phyloP scores from a whole-genome alignment of 2,888 invertebrate genomes.

The Drosophila testacea region DNA sequence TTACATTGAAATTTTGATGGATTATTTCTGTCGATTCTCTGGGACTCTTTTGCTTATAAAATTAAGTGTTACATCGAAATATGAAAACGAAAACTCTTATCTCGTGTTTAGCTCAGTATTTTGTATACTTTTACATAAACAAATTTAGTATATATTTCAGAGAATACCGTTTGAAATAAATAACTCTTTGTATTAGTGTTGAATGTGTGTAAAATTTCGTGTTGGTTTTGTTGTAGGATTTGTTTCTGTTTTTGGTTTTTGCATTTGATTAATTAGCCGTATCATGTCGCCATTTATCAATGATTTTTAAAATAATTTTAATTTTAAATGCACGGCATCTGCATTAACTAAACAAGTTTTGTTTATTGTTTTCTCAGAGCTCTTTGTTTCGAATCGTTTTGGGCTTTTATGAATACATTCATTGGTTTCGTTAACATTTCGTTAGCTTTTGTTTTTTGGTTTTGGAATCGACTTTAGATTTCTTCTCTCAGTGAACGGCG shows the following conservation, averaged over 20 bases:
- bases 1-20: too few species aligned
- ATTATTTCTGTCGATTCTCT: not conserved
- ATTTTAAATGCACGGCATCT: conserved; percentile 62
- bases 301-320: conserved; percentile 65
- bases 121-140: conserved; percentile 9
- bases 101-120: not conserved
- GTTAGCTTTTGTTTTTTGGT: conserved; percentile 42
- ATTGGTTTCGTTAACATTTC: conserved; percentile 43
- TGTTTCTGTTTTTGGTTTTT: conserved; percentile 43
- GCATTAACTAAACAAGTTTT: conserved; percentile 71
- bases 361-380: conserved; percentile 48
- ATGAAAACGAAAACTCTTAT: conserved; percentile 17
- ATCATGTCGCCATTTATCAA: conserved; percentile 72
- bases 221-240: conserved; percentile 18
- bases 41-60: not conserved
- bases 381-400: conserved; percentile 45
- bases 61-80: not conserved
- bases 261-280: conserved; percentile 78
- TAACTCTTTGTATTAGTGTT: conserved; percentile 19
- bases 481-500: conserved; percentile 26
- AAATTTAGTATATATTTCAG: conserved; percentile 20
- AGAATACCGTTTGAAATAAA: conserved; percentile 14
- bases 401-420: conserved; percentile 39
- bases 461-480: conserved; percentile 29
- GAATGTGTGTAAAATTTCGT: conserved; percentile 41